Evolutionary conservation across 2,797 vertebrate genomes (phyloP).

Genomic region (Pseudomugil gertrudae): DNA sequence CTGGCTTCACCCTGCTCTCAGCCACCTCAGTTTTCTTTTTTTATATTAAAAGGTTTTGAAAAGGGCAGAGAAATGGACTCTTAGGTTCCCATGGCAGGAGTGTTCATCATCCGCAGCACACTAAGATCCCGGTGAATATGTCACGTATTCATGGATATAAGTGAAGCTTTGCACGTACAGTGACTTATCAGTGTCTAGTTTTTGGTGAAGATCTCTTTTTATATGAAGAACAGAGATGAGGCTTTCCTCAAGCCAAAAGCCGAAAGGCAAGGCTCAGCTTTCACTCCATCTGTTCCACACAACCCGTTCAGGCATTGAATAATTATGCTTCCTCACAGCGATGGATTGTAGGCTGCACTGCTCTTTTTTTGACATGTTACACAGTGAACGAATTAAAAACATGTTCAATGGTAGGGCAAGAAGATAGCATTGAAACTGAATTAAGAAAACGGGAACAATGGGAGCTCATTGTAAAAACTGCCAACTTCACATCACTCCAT

Average conservation of each 20-base stretch:
- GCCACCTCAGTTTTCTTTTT: constrained; percentile 36
- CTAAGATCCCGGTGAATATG: constrained; percentile 66
- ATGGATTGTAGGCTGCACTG: constrained; percentile 41
- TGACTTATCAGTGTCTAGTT: constrained; percentile 62
- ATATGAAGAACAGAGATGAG: constrained; percentile 60
- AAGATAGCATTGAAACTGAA: background rate
- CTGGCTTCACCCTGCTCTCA: background rate
- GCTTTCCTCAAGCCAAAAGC: constrained; percentile 67
- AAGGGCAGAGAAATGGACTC: constrained; percentile 79
- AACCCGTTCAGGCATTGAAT: constrained; percentile 65
- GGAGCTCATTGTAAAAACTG: background rate
- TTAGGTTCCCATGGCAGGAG: constrained; percentile 67
- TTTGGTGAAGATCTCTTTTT: constrained; percentile 41
- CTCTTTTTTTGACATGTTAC: constrained; percentile 29
- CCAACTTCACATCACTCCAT: too few species aligned
- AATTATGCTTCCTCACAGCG: constrained; percentile 67
- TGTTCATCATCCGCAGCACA: constrained; percentile 55
- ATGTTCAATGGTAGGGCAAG: constrained; percentile 7
- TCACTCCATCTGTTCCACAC: constrained; percentile 67
- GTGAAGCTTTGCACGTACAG: constrained; percentile 69
- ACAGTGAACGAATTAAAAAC: constrained; percentile 14
- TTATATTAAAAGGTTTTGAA: constrained; percentile 72
- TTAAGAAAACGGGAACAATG: background rate
- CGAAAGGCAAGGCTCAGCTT: constrained; percentile 63
- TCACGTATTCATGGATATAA: constrained; percentile 75